Base-by-base conservation (phyloP, 2,888 invertebrate species). In the Drosophila mimetica region DNA sequence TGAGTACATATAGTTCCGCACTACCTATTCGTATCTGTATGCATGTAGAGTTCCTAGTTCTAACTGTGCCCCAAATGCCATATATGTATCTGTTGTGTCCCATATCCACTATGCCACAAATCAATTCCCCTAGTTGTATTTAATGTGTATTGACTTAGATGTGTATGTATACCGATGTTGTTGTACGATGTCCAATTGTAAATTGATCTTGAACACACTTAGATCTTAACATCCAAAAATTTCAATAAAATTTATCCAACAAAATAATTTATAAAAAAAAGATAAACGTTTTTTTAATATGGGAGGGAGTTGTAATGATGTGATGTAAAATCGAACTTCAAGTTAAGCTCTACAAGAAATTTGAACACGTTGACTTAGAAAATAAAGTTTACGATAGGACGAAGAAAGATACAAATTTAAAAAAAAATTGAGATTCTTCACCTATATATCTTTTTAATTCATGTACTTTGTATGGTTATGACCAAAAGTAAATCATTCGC, bases 181-280 rank as follows among this genome's bases (percentile, higher is more conserved):
- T 88, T 84, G 85, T 84, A 86, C 82, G 74, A 86, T 88, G 77
- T 88, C 82, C 80, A 80, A 80, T 66, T 86, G 86, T 86, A 86
- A 86, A 88, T 86, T 86, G 76, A 86, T 87, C 80, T 83, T 76
- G 64, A 74, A 32, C 65, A 61, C 53, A 60, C 59, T 53, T 81
- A 81, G 87, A 76, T 77, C 71, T 64, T 71, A 75, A 47, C 32
- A 60, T 63, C 46, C 50, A 52, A 66, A 30, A 66, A 74, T 66
- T 76, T 74, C 77, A 86, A 86, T 76, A 86, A 86, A 82, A 63
- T 64, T 54, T 83, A 72, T 73, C 70, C 47, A 22, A 69, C 75
- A 77, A 83, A 80, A 58, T 55, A 64, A 57, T 58, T 55, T 57
- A 67, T 52, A 52, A 53, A 70, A 70, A 22, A 34, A 9, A n/a